These are phyloP conservation scores for Mus spretus DNA, from an alignment of 2,797 vertebrate genomes.

Conservation along the genomic window DNA sequence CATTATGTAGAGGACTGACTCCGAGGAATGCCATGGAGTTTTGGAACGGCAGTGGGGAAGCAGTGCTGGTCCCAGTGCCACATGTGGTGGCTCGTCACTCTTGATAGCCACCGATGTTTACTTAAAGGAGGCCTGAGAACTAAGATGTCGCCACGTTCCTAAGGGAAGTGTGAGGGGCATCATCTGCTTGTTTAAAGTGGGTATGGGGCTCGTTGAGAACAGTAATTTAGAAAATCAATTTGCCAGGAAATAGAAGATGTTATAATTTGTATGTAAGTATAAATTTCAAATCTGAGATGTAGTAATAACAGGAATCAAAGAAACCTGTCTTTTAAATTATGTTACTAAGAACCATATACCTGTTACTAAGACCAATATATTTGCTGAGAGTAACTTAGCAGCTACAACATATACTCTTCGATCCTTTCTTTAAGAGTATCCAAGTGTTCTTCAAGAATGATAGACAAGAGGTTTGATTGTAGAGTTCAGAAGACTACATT, in stretches of 20 bases:
- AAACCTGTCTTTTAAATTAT: slow-evolving; percentile 16
- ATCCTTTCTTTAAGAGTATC: neutral
- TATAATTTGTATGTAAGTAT: neutral
- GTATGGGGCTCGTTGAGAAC: slow-evolving; percentile 16
- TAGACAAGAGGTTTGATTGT: neutral
- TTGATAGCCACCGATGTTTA: neutral
- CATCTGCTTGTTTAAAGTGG: neutral
- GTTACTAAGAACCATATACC: neutral
- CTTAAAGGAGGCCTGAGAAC: neutral
- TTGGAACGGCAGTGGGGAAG: neutral
- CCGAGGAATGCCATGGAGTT: neutral
- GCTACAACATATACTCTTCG: neutral
- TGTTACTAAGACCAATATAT: neutral
- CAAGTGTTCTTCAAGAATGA: neutral
- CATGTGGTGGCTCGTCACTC: neutral
- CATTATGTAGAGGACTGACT: neutral
- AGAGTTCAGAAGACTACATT: neutral
- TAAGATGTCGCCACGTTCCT: neutral
- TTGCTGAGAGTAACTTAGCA: slow-evolving; percentile 37
- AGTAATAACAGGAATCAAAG: neutral
- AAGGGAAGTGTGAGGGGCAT: neutral
- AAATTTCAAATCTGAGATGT: neutral
- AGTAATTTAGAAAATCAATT: neutral
- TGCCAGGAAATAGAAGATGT: neutral
- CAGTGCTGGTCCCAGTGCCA: neutral